phyloP scores from a whole-genome alignment of 2,797 vertebrate species.

The Hyperoplus immaculatus region DNA sequence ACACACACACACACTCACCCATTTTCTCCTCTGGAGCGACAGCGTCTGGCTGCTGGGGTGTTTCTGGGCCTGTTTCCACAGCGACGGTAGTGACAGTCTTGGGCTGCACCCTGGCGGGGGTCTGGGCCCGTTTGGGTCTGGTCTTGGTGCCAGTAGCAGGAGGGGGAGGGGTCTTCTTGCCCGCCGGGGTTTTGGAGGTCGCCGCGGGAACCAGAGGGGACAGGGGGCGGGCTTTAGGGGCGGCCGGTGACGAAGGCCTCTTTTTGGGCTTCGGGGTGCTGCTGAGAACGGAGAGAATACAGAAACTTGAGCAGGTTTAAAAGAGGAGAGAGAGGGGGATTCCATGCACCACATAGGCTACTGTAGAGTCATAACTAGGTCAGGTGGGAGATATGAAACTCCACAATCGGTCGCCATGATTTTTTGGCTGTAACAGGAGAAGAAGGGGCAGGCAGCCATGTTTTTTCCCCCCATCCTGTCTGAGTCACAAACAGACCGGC shows the following conservation, averaged over 20 bases:
- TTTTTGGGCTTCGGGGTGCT: slow-evolving; percentile 86
- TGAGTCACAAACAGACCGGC: slow-evolving; percentile 15
- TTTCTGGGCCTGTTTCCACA: slow-evolving; percentile 70
- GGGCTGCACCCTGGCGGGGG: slow-evolving; percentile 78
- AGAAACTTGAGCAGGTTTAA: neutral
- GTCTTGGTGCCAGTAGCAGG: slow-evolving; percentile 83
- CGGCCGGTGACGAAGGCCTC: slow-evolving; percentile 89
- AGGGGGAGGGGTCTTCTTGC: slow-evolving; percentile 81
- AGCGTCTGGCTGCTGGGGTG: slow-evolving; percentile 36
- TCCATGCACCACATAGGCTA: neutral
- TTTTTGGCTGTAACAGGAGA: slow-evolving; percentile 35
- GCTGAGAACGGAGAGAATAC: slow-evolving; percentile 26
- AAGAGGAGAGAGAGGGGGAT: neutral
- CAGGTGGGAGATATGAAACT: slow-evolving; percentile 47
- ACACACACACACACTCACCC: slow-evolving; percentile 73
- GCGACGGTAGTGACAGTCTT: slow-evolving; percentile 75
- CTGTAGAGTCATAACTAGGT: slow-evolving; percentile 49
- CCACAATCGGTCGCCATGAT: slow-evolving; percentile 6
- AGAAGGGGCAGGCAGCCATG: slow-evolving; percentile 7
- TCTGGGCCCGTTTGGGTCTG: slow-evolving; percentile 86
- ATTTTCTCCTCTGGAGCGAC: slow-evolving; percentile 77
- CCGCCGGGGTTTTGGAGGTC: slow-evolving; percentile 71
- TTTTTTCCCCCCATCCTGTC: slow-evolving; percentile 21
- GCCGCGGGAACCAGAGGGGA: slow-evolving; percentile 82
- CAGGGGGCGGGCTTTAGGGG: slow-evolving; percentile 86